Evolutionary conservation across 1,140 invertebrate genomes (phyloP), one percentile per base, ranked within the genome.

Genomic region (Prorops nasuta): DNA sequence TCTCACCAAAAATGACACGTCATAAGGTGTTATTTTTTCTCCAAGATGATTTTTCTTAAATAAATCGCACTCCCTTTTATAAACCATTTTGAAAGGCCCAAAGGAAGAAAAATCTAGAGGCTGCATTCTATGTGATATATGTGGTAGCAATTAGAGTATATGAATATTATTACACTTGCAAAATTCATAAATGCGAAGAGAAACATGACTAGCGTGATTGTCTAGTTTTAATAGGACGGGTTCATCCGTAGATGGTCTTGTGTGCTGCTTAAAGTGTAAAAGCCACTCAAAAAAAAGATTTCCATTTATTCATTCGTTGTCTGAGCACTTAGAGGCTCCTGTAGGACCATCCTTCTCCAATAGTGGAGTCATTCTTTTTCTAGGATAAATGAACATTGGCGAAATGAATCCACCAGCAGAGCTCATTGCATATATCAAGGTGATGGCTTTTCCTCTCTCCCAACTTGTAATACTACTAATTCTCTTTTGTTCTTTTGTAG

Each of bases 221-320:
- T 69, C 68, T 28, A 64, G 31, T 31, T 68, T 47, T 14, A 69
- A 43, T 4, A 71, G 38, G 32, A 59, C 53, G 28, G 56, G 57
- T 15, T 58, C 45, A 28, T 61, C 50, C 32, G 20, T 46, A 48
- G 52, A 50, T 18, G 62, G 57, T 35, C 64, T 65, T 14, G 49
- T 43, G 32, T 50, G 45, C 19, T 48, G 19, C 14, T 39, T 31
- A 35, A 61, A 61, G 43, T 58, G 53, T 15, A 53, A 32, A 14
- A 67, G 36, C 41, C 56, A 67, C 3, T 39, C 40, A 7, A 63
- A 0, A 53, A 61, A 69, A 15, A 60, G 18, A 9, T 60, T 53
- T 28, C 55, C 45, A 17, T 49, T 63, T 12, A 52, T 64, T 55
- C 58, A 79, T 34, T 70, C 71, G 57, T 64, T 68, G n/a, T 47